Evolutionary conservation across 2,113 vertebrate species (phyloP).

Genomic region (Cyprinus carpio): DNA sequence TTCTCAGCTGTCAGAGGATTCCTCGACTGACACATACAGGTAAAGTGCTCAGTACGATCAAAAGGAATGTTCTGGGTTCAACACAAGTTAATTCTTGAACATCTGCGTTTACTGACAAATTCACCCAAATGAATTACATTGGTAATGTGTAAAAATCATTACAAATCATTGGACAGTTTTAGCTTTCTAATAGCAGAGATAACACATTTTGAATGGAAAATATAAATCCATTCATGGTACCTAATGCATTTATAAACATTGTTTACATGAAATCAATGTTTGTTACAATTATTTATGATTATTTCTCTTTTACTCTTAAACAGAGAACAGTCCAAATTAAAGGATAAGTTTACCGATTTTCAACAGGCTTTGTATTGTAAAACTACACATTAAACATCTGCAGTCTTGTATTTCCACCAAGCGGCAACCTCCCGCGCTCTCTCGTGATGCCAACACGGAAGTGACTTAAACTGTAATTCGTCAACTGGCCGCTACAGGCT

Average conservation of each 20-base stretch:
- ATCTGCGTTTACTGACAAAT: background rate
- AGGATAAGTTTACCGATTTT: background rate
- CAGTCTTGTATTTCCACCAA: too few relatives aligned
- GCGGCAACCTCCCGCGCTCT: too few relatives aligned
- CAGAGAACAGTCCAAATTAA: background rate
- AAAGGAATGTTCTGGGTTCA: constrained; percentile 38
- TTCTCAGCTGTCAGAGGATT: constrained; percentile 70
- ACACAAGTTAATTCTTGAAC: background rate
- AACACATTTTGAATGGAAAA: background rate
- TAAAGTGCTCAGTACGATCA: constrained; percentile 62
- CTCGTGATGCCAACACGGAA: too few relatives aligned
- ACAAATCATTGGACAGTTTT: background rate
- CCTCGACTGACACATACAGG: constrained; percentile 67
- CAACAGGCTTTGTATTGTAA: background rate
- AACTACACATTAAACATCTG: too few relatives aligned
- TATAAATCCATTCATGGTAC: background rate
- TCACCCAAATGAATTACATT: background rate
- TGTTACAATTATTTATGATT: too few relatives aligned
- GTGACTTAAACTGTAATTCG: too few relatives aligned
- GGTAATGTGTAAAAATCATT: background rate
- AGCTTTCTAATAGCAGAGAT: too few relatives aligned
- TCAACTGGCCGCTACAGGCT: too few relatives aligned
- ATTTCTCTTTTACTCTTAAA: background rate
- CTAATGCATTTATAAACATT: background rate
- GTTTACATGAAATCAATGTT: too few relatives aligned